Percentiles rank a stretch among this genome's conserved stretches.
These are phyloP conservation scores for Spilogale gracilis DNA, from an alignment of 2,113 vertebrate genomes.

Conservation along the genomic window DNA sequence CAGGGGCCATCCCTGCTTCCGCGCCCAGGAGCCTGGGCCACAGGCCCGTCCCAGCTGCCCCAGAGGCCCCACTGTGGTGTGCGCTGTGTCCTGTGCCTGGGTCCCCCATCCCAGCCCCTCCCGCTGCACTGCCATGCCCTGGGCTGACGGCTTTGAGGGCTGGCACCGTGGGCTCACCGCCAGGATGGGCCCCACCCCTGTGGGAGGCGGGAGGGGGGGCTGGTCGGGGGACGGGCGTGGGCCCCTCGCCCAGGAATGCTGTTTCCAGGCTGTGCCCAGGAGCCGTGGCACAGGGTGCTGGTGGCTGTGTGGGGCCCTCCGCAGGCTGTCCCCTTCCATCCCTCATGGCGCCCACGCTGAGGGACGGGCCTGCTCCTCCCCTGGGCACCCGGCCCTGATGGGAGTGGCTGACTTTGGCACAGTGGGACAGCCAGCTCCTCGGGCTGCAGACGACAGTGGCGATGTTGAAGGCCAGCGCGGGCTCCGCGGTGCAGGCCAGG, in stretches of 20 bases:
- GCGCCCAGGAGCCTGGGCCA: neutral
- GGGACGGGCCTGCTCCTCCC: neutral
- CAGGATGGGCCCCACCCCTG: neutral
- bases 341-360: accelerated
- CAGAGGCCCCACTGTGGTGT: neutral
- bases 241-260: neutral
- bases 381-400: neutral
- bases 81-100: neutral
- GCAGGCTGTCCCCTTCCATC: neutral
- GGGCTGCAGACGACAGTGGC: slow-evolving; percentile 85
- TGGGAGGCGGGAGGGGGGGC: neutral
- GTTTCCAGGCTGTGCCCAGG: neutral
- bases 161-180: neutral
- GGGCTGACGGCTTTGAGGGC: neutral
- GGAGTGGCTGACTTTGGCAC: neutral
- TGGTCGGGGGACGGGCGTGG: neutral
- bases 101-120: neutral
- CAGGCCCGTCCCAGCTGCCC: neutral
- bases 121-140: neutral
- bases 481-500: slow-evolving; percentile 81
- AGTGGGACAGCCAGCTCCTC: slow-evolving; percentile 83
- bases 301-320: neutral
- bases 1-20: slow-evolving; percentile 44
- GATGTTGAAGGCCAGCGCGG: slow-evolving; percentile 79
- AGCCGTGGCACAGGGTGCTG: neutral